Evolutionary conservation across 2,797 vertebrate species (phyloP).

Genomic region (Diglossa cyanea): DNA sequence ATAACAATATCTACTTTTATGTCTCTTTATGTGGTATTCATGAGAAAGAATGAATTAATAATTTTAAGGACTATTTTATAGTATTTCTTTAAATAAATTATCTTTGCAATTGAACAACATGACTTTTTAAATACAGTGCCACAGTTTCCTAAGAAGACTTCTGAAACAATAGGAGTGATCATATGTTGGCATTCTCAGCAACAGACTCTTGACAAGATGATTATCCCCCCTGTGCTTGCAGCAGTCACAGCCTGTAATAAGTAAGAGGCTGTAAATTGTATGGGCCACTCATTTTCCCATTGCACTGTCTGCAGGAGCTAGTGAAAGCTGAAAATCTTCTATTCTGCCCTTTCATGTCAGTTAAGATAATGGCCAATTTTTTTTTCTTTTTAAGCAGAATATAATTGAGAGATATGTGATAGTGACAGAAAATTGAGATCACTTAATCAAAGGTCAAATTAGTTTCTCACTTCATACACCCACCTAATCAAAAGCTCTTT

Average conservation of each 20-base stretch:
- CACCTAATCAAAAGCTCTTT: conserved; percentile 28
- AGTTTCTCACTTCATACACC: conserved; percentile 29
- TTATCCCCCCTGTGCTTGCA: conserved; percentile 66
- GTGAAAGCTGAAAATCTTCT: conserved; percentile 56
- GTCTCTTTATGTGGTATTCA: not conserved
- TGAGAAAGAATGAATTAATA: conserved; percentile 46
- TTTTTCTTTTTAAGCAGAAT: conserved; percentile 26
- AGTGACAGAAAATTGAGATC: conserved; percentile 39
- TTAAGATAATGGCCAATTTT: conserved; percentile 69
- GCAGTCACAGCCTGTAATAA: conserved; percentile 69
- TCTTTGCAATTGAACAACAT: conserved; percentile 24
- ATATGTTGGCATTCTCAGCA: conserved; percentile 62
- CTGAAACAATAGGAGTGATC: conserved; percentile 53
- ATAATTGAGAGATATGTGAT: conserved; percentile 64
- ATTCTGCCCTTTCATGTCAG: conserved; percentile 64
- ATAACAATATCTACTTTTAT: conserved; percentile 10
- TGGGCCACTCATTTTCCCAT: conserved; percentile 68
- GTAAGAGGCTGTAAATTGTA: conserved; percentile 64
- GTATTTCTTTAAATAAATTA: conserved; percentile 28
- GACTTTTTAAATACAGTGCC: conserved; percentile 62
- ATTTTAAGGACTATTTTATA: conserved; percentile 38
- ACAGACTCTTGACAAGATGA: conserved; percentile 70
- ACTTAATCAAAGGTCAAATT: conserved; percentile 65
- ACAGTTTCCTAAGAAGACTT: conserved; percentile 46
- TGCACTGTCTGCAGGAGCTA: conserved; percentile 63